Percentiles rank a stretch among this genome's conserved stretches.
Conservation (phyloP, 1,140 invertebrate species). For the Musca domestica region DNA sequence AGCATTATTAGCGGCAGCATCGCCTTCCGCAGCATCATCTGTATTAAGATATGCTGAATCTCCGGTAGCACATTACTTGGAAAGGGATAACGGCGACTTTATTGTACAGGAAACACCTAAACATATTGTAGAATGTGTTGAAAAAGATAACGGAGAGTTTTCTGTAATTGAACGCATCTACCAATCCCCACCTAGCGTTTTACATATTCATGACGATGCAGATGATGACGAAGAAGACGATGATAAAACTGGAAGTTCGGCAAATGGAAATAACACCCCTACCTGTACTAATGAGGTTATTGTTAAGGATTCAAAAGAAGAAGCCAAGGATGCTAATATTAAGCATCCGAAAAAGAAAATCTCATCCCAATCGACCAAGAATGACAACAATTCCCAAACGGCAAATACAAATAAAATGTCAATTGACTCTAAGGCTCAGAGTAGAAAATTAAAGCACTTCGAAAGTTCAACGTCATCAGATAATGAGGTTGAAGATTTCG, state of each 20-base stretch:
- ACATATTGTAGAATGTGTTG: conserved; percentile 51
- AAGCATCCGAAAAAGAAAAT: not conserved
- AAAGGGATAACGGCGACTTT: conserved; percentile 50
- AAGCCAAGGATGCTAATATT: not conserved
- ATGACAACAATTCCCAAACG: too few species aligned
- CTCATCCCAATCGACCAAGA: too few species aligned
- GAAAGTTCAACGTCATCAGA: not conserved
- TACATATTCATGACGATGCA: conserved; percentile 50
- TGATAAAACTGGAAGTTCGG: conserved; percentile 3
- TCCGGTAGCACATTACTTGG: conserved; percentile 49
- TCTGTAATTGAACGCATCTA: conserved; percentile 52
- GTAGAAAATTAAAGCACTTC: not conserved
- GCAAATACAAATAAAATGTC: not conserved
- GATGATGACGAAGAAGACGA: conserved; percentile 43
- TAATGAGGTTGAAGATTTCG: conserved; percentile 15
- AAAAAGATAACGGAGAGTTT: conserved; percentile 50
- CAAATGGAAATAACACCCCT: not conserved
- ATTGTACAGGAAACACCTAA: conserved; percentile 53
- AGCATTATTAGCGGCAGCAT: conserved; percentile 39
- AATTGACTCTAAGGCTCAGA: not conserved
- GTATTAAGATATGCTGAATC: conserved; percentile 49
- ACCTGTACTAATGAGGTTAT: not conserved
- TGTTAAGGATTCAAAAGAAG: not conserved
- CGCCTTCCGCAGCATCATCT: conserved; percentile 38
- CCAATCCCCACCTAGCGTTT: conserved; percentile 49